Conservation (phyloP, 2,797 vertebrate genomes). For the Acipenser oxyrinchus region DNA sequence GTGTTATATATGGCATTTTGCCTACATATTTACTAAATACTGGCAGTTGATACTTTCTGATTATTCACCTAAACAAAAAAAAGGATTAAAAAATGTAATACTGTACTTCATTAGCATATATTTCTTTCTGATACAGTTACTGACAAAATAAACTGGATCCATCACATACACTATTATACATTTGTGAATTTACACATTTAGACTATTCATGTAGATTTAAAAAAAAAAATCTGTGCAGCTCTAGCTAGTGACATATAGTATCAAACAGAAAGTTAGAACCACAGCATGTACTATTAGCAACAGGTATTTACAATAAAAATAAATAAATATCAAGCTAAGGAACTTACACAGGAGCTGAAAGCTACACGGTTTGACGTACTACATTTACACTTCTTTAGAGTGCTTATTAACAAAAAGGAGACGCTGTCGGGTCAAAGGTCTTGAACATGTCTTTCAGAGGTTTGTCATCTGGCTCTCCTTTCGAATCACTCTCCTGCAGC, state of each 20-base stretch:
- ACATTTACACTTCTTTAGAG: conserved; percentile 29
- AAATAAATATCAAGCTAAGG: conserved; percentile 55
- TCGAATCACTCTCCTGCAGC: conserved; percentile 51
- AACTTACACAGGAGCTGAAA: conserved; percentile 17
- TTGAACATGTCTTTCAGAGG: conserved; percentile 96
- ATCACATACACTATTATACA: conserved; percentile 25
- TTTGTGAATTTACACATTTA: conserved; percentile 21
- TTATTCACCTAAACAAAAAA: conserved; percentile 21
- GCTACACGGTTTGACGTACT: conserved; percentile 26
- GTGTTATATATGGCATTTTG: conserved; percentile 13
- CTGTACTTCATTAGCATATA: conserved; percentile 17
- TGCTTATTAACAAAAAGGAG: conserved; percentile 89
- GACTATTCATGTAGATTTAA: too few relatives aligned
- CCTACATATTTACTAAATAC: conserved; percentile 47
- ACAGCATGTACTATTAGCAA: background rate
- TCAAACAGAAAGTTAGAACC: too few relatives aligned
- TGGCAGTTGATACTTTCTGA: conserved; percentile 33
- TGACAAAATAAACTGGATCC: conserved; percentile 23
- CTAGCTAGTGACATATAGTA: too few relatives aligned
- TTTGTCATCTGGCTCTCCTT: conserved; percentile 65
- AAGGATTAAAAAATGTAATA: conserved; percentile 25
- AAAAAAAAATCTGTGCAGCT: too few relatives aligned
- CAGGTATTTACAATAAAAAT: conserved; percentile 52
- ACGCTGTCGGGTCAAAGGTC: conserved; percentile 95
- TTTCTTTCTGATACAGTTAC: conserved; percentile 18